These are phyloP conservation scores for Temnothorax ravouxi DNA, from an alignment of 2,888 invertebrate species.

Conservation along the genomic window DNA sequence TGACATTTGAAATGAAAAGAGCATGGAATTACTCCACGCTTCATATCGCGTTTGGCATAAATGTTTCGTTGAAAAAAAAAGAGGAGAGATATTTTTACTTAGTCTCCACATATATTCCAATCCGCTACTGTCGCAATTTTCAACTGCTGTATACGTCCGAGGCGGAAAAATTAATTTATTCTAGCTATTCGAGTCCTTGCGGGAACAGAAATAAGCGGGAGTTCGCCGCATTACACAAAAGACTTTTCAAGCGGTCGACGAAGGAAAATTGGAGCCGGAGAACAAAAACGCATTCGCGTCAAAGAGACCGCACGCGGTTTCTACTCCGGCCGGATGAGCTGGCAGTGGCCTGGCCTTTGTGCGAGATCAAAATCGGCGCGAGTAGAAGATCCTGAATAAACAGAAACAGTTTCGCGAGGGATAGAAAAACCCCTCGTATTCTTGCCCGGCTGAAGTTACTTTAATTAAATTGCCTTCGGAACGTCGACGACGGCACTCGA, in stretches of 20 bases:
- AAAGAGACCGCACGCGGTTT: slow-evolving; percentile 19
- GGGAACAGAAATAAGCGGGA: slow-evolving; percentile 22
- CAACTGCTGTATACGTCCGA: neutral
- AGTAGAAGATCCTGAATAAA: slow-evolving; percentile 31
- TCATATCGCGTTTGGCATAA: neutral
- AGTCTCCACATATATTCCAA: neutral
- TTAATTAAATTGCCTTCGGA: slow-evolving; percentile 46
- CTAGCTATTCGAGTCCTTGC: neutral
- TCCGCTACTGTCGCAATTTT: neutral
- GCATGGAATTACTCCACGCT: slow-evolving; percentile 6
- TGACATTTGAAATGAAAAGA: slow-evolving; percentile 37
- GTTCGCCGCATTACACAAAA: slow-evolving; percentile 28
- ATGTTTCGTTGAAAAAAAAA: neutral
- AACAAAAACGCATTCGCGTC: slow-evolving; percentile 37
- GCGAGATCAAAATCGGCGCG: slow-evolving; percentile 19
- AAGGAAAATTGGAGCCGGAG: slow-evolving; percentile 28
- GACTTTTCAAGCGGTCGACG: slow-evolving; percentile 16
- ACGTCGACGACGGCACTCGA: neutral
- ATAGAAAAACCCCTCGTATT: slow-evolving; percentile 7
- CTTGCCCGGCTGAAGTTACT: slow-evolving; percentile 28
- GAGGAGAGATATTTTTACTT: neutral
- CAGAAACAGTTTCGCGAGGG: slow-evolving; percentile 20
- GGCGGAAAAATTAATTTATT: slow-evolving; percentile 35
- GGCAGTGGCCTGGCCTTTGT: slow-evolving; percentile 13
- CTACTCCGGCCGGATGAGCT: slow-evolving; percentile 4